Evolutionary conservation across 1,140 invertebrate species (phyloP), one percentile per base, ranked within the genome.

Genomic region (Eufriesea mexicana): DNA sequence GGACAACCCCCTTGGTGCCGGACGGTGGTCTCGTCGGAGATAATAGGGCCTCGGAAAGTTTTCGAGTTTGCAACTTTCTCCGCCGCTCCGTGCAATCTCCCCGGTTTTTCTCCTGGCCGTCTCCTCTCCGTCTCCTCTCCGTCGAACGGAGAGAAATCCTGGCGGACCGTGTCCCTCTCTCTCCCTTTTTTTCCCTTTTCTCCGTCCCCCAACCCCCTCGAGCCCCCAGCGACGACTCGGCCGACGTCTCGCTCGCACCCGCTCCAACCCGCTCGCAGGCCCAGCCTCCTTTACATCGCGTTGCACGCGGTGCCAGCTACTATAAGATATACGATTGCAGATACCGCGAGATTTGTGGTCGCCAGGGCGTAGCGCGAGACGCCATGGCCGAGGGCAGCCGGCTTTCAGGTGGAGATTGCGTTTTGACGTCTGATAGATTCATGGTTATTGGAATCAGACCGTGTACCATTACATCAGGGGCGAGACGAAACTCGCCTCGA

Each of bases 341-440:
- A 91, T 91, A 93, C 67, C 84, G 78, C 73, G 87, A 92, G 93
- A 93, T 93, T 93, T 93, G 93, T 92, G 90, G 91, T 91, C 81
- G 83, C 77, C 70, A 49, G 75, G 79, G 77, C 66, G 77, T 49
- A 55, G 28, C 62, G 25, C n/a, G 47, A 23, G 57, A 18, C n/a
- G 61, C 47, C 47, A 76, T 72, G 64, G 71, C 54, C 86, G 81
- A 77, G 82, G 83, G 89, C 89, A 84, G 73, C 57, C 72, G 64
- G 88, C 86, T 91, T 92, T 91, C 92, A 92, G 89, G 90, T 91
- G 85, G 90, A 93, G 93, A 94, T 94, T 94, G 93, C 90, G 87
- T 93, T 94, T 93, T 94, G 94, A 94, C 94, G 86, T 93, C 83
- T 94, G 94, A 94, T 94, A 92, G 93, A 94, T 94, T 94, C 93